These are phyloP conservation scores for Pristiophorus japonicus DNA, from an alignment of 2,113 vertebrate genomes.

Conservation along the genomic window DNA sequence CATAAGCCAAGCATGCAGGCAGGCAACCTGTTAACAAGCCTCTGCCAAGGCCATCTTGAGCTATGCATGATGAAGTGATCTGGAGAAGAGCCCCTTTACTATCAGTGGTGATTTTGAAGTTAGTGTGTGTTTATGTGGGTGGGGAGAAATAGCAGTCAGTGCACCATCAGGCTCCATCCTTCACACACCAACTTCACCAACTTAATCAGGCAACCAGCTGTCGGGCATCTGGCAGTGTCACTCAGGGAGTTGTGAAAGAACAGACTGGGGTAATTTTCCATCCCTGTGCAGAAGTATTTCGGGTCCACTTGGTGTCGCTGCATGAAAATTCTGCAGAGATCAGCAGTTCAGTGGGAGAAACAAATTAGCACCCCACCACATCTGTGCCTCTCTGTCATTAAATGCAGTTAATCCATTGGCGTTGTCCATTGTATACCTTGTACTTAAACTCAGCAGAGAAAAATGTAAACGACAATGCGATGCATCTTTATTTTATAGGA, in stretches of 20 bases:
- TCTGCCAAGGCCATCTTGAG: conserved; percentile 22
- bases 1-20: neutral
- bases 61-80: neutral
- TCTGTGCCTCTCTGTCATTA: neutral
- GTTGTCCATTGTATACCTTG: too few species aligned
- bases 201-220: neutral
- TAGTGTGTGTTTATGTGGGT: neutral
- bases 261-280: neutral
- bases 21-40: neutral
- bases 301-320: neutral
- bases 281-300: neutral
- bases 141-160: neutral
- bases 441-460: neutral
- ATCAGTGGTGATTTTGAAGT: neutral
- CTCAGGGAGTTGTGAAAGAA: neutral
- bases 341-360: too few species aligned
- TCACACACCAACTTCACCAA: neutral
- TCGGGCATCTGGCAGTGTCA: neutral
- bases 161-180: too few species aligned
- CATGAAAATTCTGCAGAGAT: neutral
- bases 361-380: too few species aligned
- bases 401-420: neutral
- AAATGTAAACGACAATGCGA: neutral
- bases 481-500: neutral
- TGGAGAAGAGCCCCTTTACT: neutral